phyloP scores from a whole-genome alignment of 2,113 vertebrate species.

The Psephotus haematonotus region DNA sequence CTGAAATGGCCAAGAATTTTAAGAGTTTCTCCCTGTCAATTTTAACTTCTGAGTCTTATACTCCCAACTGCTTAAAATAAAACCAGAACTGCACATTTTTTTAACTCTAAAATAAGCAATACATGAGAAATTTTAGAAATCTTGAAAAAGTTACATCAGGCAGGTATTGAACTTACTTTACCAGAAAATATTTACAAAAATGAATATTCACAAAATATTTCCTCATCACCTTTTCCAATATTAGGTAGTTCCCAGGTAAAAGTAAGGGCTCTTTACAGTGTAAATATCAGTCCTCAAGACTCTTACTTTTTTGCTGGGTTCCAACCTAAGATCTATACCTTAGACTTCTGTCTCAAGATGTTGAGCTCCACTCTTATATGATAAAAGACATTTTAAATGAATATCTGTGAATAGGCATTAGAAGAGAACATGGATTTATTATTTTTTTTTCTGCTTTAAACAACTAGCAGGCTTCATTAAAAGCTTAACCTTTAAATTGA shows the following conservation, averaged over 20 bases:
- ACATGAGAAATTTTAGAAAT: neutral
- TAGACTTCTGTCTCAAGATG: neutral
- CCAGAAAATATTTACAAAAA: neutral
- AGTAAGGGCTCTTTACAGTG: neutral
- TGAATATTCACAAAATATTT: neutral
- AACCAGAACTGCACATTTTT: neutral
- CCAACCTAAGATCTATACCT: neutral
- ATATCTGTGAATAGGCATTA: neutral
- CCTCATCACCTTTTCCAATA: neutral
- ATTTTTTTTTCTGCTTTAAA: neutral
- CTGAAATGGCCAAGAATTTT: neutral
- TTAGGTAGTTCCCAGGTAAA: neutral
- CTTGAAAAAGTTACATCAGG: neutral
- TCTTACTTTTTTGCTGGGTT: neutral
- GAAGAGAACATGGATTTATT: neutral
- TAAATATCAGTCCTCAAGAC: neutral
- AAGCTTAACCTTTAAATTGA: neutral
- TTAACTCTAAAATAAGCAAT: neutral
- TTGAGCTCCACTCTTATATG: neutral
- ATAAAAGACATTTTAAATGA: neutral
- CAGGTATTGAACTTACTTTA: neutral
- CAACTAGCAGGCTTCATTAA: neutral
- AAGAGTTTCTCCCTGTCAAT: neutral
- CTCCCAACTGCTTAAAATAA: neutral
- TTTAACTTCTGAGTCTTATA: neutral